Evolutionary conservation across 2,888 invertebrate species (phyloP).

Genomic region (Alloscopus bannaensis): DNA sequence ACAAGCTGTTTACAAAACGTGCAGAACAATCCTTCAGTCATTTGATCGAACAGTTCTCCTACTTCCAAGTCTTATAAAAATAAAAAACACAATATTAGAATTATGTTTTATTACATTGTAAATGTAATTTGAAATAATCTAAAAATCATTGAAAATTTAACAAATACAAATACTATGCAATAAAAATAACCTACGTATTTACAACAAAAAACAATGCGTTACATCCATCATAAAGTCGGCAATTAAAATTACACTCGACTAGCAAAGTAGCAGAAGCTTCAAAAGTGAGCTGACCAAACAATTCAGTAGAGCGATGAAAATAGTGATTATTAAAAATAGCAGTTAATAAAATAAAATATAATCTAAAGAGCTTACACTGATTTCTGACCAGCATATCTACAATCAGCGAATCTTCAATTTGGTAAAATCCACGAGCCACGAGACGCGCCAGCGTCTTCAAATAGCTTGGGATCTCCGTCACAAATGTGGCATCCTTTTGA

Average conservation of each 20-base stretch:
- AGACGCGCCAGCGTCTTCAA: slow-evolving; percentile 93
- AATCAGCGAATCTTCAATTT: slow-evolving; percentile 94
- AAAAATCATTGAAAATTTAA: too few relatives aligned
- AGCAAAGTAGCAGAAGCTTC: too few relatives aligned
- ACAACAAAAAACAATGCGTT: too few relatives aligned
- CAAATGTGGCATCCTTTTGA: slow-evolving; percentile 36
- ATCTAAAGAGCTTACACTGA: slow-evolving; percentile 95
- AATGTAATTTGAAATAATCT: too few relatives aligned
- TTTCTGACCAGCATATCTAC: slow-evolving; percentile 97
- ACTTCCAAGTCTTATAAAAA: slow-evolving; percentile 57
- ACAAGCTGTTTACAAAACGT: slow-evolving; percentile 93
- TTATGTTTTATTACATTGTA: too few relatives aligned
- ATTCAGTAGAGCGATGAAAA: too few relatives aligned
- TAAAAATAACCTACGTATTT: too few relatives aligned
- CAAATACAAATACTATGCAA: too few relatives aligned
- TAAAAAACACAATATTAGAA: not conserved
- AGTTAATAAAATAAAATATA: slow-evolving; percentile 99
- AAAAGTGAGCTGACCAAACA: too few relatives aligned
- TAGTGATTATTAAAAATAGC: too few relatives aligned
- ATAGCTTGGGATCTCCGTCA: slow-evolving; percentile 90
- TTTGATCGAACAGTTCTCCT: slow-evolving; percentile 79
- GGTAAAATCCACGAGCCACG: slow-evolving; percentile 95
- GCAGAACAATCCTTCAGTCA: slow-evolving; percentile 90
- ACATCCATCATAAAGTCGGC: too few relatives aligned
- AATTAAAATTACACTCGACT: too few relatives aligned